Conservation (phyloP, 2,113 vertebrate species). For the Myiopsitta monachus region DNA sequence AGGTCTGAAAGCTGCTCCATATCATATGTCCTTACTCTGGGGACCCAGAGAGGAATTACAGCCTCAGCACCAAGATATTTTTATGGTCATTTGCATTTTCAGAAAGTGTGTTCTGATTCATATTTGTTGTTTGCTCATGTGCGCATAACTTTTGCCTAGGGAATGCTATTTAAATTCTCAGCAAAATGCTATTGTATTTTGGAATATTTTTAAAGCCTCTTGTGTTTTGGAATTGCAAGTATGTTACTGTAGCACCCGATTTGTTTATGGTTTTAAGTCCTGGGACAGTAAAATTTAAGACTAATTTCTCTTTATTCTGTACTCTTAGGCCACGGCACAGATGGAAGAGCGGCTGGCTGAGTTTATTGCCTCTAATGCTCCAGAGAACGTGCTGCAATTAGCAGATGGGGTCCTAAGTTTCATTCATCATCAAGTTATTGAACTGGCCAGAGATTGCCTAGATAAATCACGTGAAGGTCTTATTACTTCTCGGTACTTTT, state of each 20-base stretch:
- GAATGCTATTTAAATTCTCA: background rate
- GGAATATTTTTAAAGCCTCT: background rate
- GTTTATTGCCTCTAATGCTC: constrained; percentile 85
- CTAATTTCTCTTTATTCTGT: constrained; percentile 16
- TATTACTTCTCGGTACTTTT: constrained; percentile 96
- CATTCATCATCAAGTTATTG: constrained; percentile 96
- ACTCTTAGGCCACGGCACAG: constrained; percentile 89
- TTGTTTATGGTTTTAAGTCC: background rate
- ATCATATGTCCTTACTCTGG: background rate
- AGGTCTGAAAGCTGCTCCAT: background rate
- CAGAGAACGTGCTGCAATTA: constrained; percentile 87
- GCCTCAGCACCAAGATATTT: background rate
- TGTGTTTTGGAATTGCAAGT: background rate
- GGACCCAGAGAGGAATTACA: background rate
- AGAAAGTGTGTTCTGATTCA: background rate
- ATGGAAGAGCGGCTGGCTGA: constrained; percentile 95
- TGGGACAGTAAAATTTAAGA: background rate
- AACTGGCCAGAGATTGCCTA: constrained; percentile 94
- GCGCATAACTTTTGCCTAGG: background rate
- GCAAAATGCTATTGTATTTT: background rate
- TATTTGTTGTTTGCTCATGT: background rate
- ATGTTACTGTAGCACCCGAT: background rate
- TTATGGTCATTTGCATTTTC: constrained; percentile 6
- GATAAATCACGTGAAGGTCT: constrained; percentile 91
- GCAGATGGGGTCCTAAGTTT: constrained; percentile 95